phyloP scores from a whole-genome alignment of 2,888 invertebrate genomes.

The Sipha maydis region DNA sequence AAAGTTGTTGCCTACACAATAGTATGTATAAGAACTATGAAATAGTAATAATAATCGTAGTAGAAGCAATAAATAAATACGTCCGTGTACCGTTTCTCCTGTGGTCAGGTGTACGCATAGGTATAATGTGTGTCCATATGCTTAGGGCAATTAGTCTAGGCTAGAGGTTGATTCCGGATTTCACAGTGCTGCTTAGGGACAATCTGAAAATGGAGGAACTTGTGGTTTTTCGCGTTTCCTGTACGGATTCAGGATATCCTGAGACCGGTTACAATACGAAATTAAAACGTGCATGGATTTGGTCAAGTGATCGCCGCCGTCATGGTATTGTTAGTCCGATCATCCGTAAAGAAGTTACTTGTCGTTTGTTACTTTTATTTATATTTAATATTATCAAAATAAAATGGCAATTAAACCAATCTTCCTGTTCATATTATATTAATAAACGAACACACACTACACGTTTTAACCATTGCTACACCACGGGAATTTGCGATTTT shows the following conservation, averaged over 20 bases:
- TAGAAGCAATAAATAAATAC: constrained; percentile 4
- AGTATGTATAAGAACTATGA: not conserved
- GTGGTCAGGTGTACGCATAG: not conserved
- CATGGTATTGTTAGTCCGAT: constrained; percentile 42
- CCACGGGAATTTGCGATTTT: not conserved
- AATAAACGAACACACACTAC: not conserved
- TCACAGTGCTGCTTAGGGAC: not conserved
- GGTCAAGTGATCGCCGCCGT: constrained; percentile 44
- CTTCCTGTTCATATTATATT: not conserved
- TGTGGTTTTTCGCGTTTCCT: constrained; percentile 61
- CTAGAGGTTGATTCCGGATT: constrained; percentile 33
- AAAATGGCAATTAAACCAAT: constrained; percentile 41
- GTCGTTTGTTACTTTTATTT: constrained; percentile 23
- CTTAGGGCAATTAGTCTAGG: not conserved
- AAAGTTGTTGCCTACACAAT: constrained; percentile 15
- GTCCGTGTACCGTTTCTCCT: not conserved
- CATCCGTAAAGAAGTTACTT: constrained; percentile 38
- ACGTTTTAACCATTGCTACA: not conserved
- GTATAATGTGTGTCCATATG: not conserved
- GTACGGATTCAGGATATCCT: constrained; percentile 61
- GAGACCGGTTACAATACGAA: constrained; percentile 38
- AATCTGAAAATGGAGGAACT: constrained; percentile 42
- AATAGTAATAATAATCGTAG: not conserved
- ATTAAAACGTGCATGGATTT: constrained; percentile 34
- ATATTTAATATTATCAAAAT: not conserved